A percentile compares a stretch with the other conserved stretches of the same genome.
Evolutionary conservation across 2,113 vertebrate genomes (phyloP).

Genomic region (Rhineura floridana): DNA sequence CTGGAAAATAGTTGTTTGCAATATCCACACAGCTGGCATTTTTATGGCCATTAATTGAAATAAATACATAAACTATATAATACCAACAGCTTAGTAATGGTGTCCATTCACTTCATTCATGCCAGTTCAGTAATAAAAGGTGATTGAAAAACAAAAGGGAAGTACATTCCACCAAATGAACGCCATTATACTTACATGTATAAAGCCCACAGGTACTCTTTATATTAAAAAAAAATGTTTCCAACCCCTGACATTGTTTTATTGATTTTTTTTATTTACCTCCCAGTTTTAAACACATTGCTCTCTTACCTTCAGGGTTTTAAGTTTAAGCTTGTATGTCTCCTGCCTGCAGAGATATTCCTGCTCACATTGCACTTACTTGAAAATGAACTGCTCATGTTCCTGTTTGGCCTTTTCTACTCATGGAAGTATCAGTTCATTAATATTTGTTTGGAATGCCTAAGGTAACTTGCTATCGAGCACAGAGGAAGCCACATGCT

Average conservation of each 20-base stretch:
- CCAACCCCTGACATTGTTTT: conserved; percentile 19
- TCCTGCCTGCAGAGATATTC: accelerated
- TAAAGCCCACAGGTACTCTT: conserved; percentile 1
- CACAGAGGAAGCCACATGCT: not conserved
- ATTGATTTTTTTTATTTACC: conserved; percentile 18
- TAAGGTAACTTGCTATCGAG: not conserved
- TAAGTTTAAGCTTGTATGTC: not conserved
- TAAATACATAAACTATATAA: not conserved
- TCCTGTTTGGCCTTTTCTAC: not conserved
- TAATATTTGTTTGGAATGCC: not conserved
- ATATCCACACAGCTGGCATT: conserved; percentile 1
- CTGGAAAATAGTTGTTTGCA: not conserved
- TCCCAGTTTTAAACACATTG: not conserved
- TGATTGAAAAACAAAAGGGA: not conserved
- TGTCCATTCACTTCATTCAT: conserved; percentile 1
- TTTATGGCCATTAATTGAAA: conserved; percentile 11
- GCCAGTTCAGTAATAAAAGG: not conserved
- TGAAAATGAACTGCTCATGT: not conserved
- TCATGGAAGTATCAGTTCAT: not conserved
- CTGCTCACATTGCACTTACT: conserved; percentile 3
- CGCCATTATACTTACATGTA: not conserved
- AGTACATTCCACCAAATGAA: not conserved
- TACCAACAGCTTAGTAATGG: conserved; percentile 5
- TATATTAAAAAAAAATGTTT: not conserved
- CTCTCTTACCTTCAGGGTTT: conserved; percentile 12